Evolutionary conservation across 2,888 invertebrate genomes (phyloP), one percentile per base, ranked within the genome.

Genomic region (Hirtodrosophila trivittata): DNA sequence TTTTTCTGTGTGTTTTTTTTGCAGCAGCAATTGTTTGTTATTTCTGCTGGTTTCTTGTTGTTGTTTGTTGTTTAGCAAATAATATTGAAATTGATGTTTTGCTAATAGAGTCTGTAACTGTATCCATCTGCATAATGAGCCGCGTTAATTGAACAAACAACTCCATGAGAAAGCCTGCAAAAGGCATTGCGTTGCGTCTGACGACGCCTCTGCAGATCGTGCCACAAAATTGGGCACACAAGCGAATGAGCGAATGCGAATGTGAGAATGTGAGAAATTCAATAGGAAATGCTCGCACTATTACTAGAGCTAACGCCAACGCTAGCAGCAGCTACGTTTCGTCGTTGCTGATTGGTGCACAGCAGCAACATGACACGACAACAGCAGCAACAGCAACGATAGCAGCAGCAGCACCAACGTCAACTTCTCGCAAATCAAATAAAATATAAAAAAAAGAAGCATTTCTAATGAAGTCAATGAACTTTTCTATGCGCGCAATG

Each of bases 401-500:
- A 43, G 5, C 37, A 42, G 39, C 43, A 43, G 45, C 32, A 49
- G 9, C 60, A 56, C 1, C 46, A 46, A 52, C 65, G 41, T 38
- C 49, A 69, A 57, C 54, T 58, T 49, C 52, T 55, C 28, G 50
- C 46, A 67, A 60, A 58, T 52, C 43, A 50, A 42, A 35, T n/a
- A 21, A 13, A 14, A 21, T 18, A 13, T 26, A 33, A 21, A 46
- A 57, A 65, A 58, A 60, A 67, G 42, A 62, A 41, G 64, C 63
- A 65, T 49, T 78, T 86, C 84, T 86, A 74, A 78, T 66, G 56
- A 75, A 76, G 83, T 87, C 86, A 86, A 80, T 82, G 86, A 86
- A 85, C 86, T 86, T 74, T 77, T 70, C 66, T 76, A 87, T 86
- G 87, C 81, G 66, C 83, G 69, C 87, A 86, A 82, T 87, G 83